phyloP scores from a whole-genome alignment of 1,140 invertebrate genomes.

The Zaprionus inermis region DNA sequence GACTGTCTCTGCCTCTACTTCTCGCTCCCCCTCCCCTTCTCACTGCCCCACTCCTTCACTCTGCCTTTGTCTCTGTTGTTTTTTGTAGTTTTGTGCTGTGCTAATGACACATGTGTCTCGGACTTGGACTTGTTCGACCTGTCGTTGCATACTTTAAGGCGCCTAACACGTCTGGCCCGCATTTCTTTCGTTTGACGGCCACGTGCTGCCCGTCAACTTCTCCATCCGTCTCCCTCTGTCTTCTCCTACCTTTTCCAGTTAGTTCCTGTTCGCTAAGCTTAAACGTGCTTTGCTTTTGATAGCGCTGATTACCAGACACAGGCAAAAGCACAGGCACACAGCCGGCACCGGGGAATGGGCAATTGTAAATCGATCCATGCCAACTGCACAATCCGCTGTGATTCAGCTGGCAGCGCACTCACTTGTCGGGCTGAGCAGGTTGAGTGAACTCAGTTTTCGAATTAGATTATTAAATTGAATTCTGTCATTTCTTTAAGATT shows the following conservation, averaged over 20 bases:
- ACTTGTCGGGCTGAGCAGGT: not conserved
- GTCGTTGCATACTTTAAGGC: conserved; percentile 59
- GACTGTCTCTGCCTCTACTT: not conserved
- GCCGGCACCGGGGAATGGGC: too few species aligned
- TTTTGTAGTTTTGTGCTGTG: conserved; percentile 19
- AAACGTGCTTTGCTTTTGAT: conserved; percentile 62
- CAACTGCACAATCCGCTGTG: conserved; percentile 11
- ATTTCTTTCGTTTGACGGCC: conserved; percentile 32
- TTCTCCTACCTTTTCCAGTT: conserved; percentile 5
- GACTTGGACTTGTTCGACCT: conserved; percentile 16
- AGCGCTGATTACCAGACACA: conserved; percentile 54
- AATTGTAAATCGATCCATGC: conserved; percentile 35
- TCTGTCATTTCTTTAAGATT: not conserved
- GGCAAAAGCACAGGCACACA: conserved; percentile 7
- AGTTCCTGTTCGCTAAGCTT: conserved; percentile 40
- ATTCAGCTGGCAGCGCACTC: conserved; percentile 5
- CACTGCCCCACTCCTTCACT: not conserved
- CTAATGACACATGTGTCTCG: conserved; percentile 53
- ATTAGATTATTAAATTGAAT: not conserved
- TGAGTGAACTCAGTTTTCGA: conserved; percentile 2
- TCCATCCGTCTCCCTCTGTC: not conserved
- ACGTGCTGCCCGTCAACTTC: conserved; percentile 10
- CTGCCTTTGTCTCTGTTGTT: not conserved
- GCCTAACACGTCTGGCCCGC: conserved; percentile 55
- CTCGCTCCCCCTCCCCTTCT: not conserved